Conservation (phyloP, 2,113 vertebrate species). For the Triplophysa rosa region DNA sequence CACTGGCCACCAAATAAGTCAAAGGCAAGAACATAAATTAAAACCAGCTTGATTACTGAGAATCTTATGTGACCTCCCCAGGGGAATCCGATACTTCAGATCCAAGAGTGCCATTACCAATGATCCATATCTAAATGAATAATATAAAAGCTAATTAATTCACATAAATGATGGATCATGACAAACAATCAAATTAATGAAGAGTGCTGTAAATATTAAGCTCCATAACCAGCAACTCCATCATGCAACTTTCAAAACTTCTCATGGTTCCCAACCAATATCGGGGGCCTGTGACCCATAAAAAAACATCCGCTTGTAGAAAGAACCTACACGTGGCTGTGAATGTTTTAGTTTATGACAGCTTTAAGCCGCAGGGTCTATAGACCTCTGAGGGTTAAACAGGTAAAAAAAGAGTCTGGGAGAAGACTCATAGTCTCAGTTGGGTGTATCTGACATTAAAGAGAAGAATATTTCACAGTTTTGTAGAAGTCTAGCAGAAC, state of each 20-base stretch:
- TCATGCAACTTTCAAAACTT: slow-evolving; percentile 22
- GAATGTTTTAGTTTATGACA: not conserved
- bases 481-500: slow-evolving; percentile 23
- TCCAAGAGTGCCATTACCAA: slow-evolving; percentile 28
- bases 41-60: not conserved
- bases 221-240: not conserved
- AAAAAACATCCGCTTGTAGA: not conserved
- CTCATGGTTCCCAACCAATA: not conserved
- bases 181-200: slow-evolving; percentile 47
- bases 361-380: slow-evolving; percentile 6
- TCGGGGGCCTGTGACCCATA: not conserved
- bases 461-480: slow-evolving; percentile 39
- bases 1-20: not conserved
- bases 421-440: slow-evolving; percentile 15
- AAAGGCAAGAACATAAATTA: not conserved
- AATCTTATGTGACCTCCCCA: not conserved
- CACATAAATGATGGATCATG: slow-evolving; percentile 32
- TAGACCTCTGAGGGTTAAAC: slow-evolving; percentile 24
- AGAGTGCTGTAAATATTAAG: slow-evolving; percentile 33
- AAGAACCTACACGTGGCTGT: not conserved
- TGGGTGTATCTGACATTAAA: slow-evolving; percentile 38
- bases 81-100: slow-evolving; percentile 5
- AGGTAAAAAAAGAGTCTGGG: not conserved
- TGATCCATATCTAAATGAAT: slow-evolving; percentile 22
- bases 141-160: slow-evolving; percentile 37